Percentiles rank a stretch among this genome's conserved stretches.
Evolutionary conservation across 2,113 vertebrate species (phyloP).

Genomic region (Dolichallabes microphthalmus): DNA sequence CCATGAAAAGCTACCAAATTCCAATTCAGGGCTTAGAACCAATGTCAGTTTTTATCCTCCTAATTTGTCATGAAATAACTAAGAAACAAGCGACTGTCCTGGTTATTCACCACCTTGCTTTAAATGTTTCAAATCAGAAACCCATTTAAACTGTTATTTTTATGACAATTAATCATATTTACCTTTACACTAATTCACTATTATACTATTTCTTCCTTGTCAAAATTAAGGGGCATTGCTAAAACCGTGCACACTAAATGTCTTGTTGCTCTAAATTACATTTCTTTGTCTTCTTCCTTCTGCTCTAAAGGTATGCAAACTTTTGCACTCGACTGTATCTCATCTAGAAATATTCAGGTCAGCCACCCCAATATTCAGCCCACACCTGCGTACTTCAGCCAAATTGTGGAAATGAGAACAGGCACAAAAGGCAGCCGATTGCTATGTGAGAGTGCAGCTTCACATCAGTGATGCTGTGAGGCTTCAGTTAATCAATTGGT

Average conservation of each 20-base stretch:
- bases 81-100: neutral
- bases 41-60: no score
- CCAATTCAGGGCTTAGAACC: no score
- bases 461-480: constrained; percentile 12
- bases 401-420: constrained; percentile 18
- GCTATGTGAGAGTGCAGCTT: constrained; percentile 17
- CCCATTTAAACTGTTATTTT: neutral
- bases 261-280: constrained; percentile 21
- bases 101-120: neutral
- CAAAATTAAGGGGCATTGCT: neutral
- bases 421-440: constrained; percentile 9
- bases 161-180: no score
- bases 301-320: constrained; percentile 11
- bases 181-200: neutral
- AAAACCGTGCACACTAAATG: neutral
- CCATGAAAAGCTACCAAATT: no score
- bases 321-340: constrained; percentile 26
- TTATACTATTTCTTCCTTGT: neutral
- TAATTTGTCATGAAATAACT: no score
- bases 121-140: neutral
- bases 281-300: constrained; percentile 27
- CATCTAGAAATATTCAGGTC: constrained; percentile 32
- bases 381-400: constrained; percentile 24
- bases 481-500: constrained; percentile 16
- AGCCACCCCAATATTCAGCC: constrained; percentile 30